Base-by-base conservation (phyloP, 2,113 vertebrate genomes). In the Mormoops blainvillei region DNA sequence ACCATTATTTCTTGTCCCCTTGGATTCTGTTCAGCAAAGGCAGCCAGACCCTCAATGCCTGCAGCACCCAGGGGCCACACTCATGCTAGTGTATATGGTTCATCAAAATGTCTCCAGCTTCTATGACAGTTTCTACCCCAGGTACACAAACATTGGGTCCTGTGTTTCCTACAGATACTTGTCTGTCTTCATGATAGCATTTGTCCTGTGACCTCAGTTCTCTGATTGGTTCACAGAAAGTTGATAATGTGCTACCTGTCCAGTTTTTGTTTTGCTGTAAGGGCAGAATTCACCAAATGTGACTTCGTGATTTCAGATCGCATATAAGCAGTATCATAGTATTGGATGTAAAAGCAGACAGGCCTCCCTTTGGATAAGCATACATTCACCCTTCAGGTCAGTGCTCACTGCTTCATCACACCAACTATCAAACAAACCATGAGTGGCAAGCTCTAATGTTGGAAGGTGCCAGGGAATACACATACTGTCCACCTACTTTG, bases 401-500 rank as follows among this genome's bases (percentile, higher is more conserved):
- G 8, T 22, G 50, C 22, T 28, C 80, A 77, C 41, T 28, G 20
- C n/a, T 70, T 77, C 54, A 73, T 50, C 70, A 36, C 18, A 28
- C 19, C 61, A 10, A 7, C 90, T 33, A 13, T 24, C 71, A 89
- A 80, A 54, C 5, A 71, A 1, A 26, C 9, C 70, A 48, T 0
- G 0, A 31, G 52, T 0, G 12, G 7, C 45, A 63, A 52, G 71
- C 22, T n/a, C 26, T 31, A 38, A 76, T 18, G 12, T 41, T 50
- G 50, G 31, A 38, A 19, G 5, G 16, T 89, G 56, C 19, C 76
- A 65, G 4, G 4, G 33, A 22, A 36, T 2, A 41, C 36, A 24
- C 4, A 3, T 10, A 9, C 1, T 22, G 22, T 33, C 12, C 10
- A 26, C 8, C 36, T 10, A 3, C 33, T 56, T 6, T 22, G 67